These are phyloP conservation scores for Spea multiplicata DNA, from an alignment of 2,113 vertebrate species.

Conservation along the genomic window DNA sequence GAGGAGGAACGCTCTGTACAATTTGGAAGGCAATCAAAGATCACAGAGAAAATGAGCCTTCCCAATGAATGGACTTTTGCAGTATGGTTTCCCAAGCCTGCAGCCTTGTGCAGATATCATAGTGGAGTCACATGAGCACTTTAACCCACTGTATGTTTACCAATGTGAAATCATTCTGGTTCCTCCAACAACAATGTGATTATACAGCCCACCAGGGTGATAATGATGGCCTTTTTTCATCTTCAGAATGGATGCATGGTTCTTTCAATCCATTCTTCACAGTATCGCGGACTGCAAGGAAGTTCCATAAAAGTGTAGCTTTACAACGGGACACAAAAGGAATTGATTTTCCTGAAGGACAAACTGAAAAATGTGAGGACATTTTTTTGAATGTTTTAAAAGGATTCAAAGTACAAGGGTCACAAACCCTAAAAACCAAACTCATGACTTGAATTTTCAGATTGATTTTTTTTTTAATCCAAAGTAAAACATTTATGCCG, in stretches of 20 bases:
- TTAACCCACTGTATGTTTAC: constrained; percentile 87
- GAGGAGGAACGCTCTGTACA: constrained; percentile 89
- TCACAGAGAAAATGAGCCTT: constrained; percentile 76
- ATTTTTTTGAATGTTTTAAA: not conserved
- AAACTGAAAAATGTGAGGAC: not conserved
- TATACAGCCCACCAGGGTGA: not conserved
- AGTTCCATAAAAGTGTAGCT: too few relatives aligned
- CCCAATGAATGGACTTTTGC: constrained; percentile 53
- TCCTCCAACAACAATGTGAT: not conserved
- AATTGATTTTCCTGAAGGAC: not conserved
- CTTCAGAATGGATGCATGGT: too few relatives aligned
- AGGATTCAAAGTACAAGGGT: not conserved
- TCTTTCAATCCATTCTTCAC: too few relatives aligned
- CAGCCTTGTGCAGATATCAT: constrained; percentile 59
- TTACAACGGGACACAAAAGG: too few relatives aligned
- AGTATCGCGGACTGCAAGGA: too few relatives aligned
- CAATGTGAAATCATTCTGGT: constrained; percentile 57
- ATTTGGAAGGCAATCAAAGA: constrained; percentile 93
- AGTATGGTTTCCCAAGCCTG: constrained; percentile 49
- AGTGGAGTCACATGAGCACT: constrained; percentile 69
- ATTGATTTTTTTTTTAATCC: not conserved
- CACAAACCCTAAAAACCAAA: not conserved
- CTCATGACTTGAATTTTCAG: not conserved
- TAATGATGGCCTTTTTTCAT: too few relatives aligned
- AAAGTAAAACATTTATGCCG: too few relatives aligned